Evolutionary conservation across 2,113 vertebrate genomes (phyloP), one percentile per base, ranked within the genome.

Genomic region (Gambusia affinis): DNA sequence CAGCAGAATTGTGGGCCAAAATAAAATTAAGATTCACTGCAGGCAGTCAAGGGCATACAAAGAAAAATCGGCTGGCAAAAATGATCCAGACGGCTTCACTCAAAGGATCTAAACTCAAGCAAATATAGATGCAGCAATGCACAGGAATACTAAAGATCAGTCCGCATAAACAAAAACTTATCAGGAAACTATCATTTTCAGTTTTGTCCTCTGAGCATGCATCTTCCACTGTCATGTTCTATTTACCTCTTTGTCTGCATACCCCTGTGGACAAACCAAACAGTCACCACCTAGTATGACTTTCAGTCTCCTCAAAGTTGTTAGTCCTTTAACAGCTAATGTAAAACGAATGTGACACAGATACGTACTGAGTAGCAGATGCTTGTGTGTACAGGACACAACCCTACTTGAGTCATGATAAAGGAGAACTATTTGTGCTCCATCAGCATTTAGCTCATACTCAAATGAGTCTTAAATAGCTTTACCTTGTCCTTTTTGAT

Each of bases 21-120:
- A 78, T 29, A 85, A 75, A 86, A 88, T 92, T 89, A 89, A 75
- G 79, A 91, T 92, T 89, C 90, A 88, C 75, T 79, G 77, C 54
- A 51, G 72, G 77, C 81, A 66, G 73, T 92, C 89, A 91, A 92
- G 91, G 89, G 82, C 87, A 81, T 6, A 39, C 66, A 77, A 72
- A 80, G 79, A 80, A 80, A 85, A 67, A 78, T 78, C 1, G 0
- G 37, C 60, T 37, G 51, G 73, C 62, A 80, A 75, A 80, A 86
- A 84, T 81, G 73, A 83, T 75, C 83, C 70, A 71, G 63, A 81
- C 76, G 63, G 31, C 51, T 54, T 22, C 42, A 80, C 63, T 85
- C 69, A 80, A 76, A 83, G 60, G 67, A 88, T 82, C 78, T 77
- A 67, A 67, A 75, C 80, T 75, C 35, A 70, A 70, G 70, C 31